Base-by-base conservation (phyloP, 2,888 invertebrate genomes). In the Lasius platythorax region DNA sequence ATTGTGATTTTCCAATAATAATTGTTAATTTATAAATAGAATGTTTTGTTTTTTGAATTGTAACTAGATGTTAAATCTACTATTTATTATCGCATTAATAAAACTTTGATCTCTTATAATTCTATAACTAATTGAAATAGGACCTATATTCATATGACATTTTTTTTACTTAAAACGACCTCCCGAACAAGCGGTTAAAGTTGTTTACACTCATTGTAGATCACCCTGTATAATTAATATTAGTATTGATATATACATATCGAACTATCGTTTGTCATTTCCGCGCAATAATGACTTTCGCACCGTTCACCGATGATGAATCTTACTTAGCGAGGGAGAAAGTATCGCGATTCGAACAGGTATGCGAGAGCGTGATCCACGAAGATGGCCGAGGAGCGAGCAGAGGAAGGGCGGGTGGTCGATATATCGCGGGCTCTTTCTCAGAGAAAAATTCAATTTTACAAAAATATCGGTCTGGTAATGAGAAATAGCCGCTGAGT, bases 401-500 rank as follows among this genome's bases (percentile, higher is more conserved):
- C 37, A 4, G 33, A 33, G 37, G 37, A 66, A 84, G 53, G 83
- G 88, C 64, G 84, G 70, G 76, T 82, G 79, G 83, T 68, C 86
- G 83, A 87, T 88, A 15, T 46, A 85, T 87, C 86, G 89, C 91
- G 88, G 84, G 89, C 87, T 90, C 15, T 12, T 88, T 90, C 91
- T 91, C 91, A 92, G 90, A 92, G 93, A 93, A 93, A 93, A 94
- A 94, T 94, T 94, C 94, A 94, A 94, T 94, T 94, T 94, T 94
- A 94, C 93, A 94, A 94, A 94, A 94, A 94, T 94, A 94, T 94
- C 91, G 91, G 90, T 86, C 92, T 87, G 91, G 92, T 94, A 94
- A 94, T 94, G 94, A 94, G 94, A 94, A 94, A 94, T 93, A 93
- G 92, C 87, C 87, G 94, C 93, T 92, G 93, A 93, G 93, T 94